Evolutionary conservation across 2,797 vertebrate genomes (phyloP), one percentile per base, ranked within the genome.

Genomic region (Squalus acanthias): DNA sequence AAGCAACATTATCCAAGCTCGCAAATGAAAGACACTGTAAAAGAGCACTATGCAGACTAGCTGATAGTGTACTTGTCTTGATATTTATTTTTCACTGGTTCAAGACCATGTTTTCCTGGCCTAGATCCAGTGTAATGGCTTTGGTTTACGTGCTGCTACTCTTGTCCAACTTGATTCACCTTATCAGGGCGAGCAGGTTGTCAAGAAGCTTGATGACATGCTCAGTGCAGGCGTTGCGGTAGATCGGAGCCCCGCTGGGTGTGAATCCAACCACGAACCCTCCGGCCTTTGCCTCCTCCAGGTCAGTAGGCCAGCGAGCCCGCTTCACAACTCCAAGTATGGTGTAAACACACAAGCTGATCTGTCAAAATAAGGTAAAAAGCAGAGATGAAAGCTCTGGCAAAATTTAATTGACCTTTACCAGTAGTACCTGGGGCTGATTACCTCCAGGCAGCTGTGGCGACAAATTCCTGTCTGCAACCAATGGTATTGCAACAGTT

Each of bases 321-420:
- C 99, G 98, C 97, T 99, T 99, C 97, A 99, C 98, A 97, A 99
- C 98, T 29, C 98, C 98, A 97, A 99, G 96, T 96, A 99, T 98
- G 96, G 99, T 98, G 97, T 98, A 98, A 33, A 99, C 97, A 88
- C 98, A 99, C 97, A 99, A 99, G 97, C 98, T 98, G 97, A 99
- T 97, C 99, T 99, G 97, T 94, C 50, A 95, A 96, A 95, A 94
- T 91, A 96, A 87, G 82, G 88, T 91, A 96, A 96, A 96, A 95
- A 95, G 94, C 94, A 95, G 94, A 95, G 94, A 95, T 95, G 94
- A 95, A 95, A 95, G 26, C 46, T 95, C 94, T 76, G 70, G 94
- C 70, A 95, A 95, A 29, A 76, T 60, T 74, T 72, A 26, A 95
- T 60, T 76, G 94, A 95, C 50, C 70, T 95, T 95, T 76, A 95